These are phyloP conservation scores for Allenopithecus nigroviridis DNA, from an alignment of 2,797 vertebrate genomes.

Conservation along the genomic window DNA sequence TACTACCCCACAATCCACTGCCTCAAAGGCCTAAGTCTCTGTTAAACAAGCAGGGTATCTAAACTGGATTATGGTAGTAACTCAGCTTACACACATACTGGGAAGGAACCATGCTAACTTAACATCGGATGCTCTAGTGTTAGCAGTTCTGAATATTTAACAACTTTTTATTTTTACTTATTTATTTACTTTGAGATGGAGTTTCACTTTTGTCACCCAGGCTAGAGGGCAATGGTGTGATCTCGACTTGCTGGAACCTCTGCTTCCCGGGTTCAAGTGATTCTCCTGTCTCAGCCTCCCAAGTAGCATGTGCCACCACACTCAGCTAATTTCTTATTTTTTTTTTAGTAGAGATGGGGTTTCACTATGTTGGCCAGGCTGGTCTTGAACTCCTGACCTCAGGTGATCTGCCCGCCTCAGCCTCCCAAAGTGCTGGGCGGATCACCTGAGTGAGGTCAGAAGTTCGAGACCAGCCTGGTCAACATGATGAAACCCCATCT, in stretches of 20 bases:
- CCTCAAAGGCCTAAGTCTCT: neutral
- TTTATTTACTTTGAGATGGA: neutral
- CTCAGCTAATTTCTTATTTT: neutral
- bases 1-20: neutral
- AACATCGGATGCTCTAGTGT: neutral
- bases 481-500: no score
- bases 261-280: neutral
- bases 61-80: neutral
- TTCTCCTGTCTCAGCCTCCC: neutral
- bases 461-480: slow-evolving; percentile 51
- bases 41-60: neutral
- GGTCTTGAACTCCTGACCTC: no score
- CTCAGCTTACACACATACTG: neutral
- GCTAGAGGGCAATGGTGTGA: neutral
- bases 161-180: neutral
- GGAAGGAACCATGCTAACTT: neutral
- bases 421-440: no score
- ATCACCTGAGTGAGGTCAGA: no score
- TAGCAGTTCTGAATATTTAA: neutral
- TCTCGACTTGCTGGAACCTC: neutral
- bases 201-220: neutral
- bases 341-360: no score
- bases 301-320: neutral
- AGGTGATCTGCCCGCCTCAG: no score
- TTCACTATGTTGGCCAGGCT: no score